phyloP scores from a whole-genome alignment of 2,888 invertebrate genomes.

The Agrotis clavis region DNA sequence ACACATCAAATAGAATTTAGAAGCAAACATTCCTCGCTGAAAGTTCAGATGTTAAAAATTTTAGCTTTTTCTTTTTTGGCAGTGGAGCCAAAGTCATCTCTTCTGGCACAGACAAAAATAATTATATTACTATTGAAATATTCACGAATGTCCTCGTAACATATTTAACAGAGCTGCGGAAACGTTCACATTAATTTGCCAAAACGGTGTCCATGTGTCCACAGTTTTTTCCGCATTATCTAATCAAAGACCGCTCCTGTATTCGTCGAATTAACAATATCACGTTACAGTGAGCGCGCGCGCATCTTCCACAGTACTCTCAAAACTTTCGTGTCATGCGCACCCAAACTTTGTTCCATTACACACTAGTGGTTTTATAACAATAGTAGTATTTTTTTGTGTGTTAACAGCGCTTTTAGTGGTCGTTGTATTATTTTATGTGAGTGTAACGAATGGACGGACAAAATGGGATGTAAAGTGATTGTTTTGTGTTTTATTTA shows the following conservation, averaged over 20 bases:
- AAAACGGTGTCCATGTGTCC: slow-evolving; percentile 6
- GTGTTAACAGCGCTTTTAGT: slow-evolving; percentile 29
- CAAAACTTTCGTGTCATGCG: slow-evolving; percentile 64
- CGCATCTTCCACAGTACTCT: slow-evolving; percentile 63
- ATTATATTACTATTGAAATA: no score
- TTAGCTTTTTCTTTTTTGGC: no score
- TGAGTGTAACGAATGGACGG: neutral
- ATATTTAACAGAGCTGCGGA: neutral
- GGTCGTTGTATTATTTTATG: slow-evolving; percentile 22
- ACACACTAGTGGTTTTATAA: slow-evolving; percentile 49
- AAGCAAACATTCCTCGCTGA: no score
- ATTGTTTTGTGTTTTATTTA: slow-evolving; percentile 37
- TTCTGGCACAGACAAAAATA: no score
- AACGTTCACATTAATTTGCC: neutral
- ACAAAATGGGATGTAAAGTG: slow-evolving; percentile 63
- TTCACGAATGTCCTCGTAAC: no score
- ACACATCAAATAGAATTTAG: no score
- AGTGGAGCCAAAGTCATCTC: no score
- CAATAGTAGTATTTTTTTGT: slow-evolving; percentile 43
- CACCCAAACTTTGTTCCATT: slow-evolving; percentile 58
- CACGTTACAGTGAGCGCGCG: slow-evolving; percentile 57
- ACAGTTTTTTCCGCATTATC: slow-evolving; percentile 41
- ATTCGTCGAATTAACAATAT: slow-evolving; percentile 37
- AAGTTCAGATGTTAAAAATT: no score
- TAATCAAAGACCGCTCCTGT: slow-evolving; percentile 56